Base-by-base conservation (phyloP, 2,888 invertebrate genomes). In the Parthenolecanium corni region DNA sequence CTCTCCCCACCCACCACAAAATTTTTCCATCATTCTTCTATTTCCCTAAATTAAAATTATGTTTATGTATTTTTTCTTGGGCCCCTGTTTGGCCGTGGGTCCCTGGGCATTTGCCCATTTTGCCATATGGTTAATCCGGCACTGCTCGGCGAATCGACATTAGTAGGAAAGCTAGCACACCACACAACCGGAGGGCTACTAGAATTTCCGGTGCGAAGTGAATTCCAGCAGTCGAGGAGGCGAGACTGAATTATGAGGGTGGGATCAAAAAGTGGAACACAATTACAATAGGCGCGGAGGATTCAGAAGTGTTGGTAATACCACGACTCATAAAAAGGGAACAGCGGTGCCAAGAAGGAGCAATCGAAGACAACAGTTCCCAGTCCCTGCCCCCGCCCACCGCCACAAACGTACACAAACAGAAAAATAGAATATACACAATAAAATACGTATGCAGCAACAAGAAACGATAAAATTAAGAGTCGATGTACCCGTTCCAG, bases 381-480 rank as follows among this genome's bases (percentile, higher is more conserved):
- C n/a, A n/a, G n/a, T n/a, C n/a, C n/a, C n/a, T n/a, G n/a, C n/a
- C n/a, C n/a, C n/a, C n/a, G n/a, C n/a, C n/a, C n/a, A n/a, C n/a
- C n/a, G n/a, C n/a, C n/a, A n/a, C n/a, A n/a, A n/a, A n/a, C n/a
- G n/a, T n/a, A n/a, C n/a, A n/a, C n/a, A n/a, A n/a, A n/a, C n/a
- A 23, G 14, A n/a, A 20, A 5, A 9, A 9, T 20, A 20, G 9
- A 11, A 23, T 23, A 20, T 57, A 46, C 21, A 23, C n/a, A 18
- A 51, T 51, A 6, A n/a, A 25, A 21, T 58, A 58, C n/a, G n/a
- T 57, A 57, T 58, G 49, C 4, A 58, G 58, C 49, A 58, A 58
- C 58, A 58, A 58, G 58, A 58, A 58, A 58, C 58, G 49, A 58
- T 58, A 58, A 58, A n/a, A 58, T 58, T 58, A 58, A 58, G 49